A percentile compares a stretch with the other conserved stretches of the same genome.
These are phyloP conservation scores for Solenopsis fugax DNA, from an alignment of 1,140 invertebrate genomes.

Conservation along the genomic window DNA sequence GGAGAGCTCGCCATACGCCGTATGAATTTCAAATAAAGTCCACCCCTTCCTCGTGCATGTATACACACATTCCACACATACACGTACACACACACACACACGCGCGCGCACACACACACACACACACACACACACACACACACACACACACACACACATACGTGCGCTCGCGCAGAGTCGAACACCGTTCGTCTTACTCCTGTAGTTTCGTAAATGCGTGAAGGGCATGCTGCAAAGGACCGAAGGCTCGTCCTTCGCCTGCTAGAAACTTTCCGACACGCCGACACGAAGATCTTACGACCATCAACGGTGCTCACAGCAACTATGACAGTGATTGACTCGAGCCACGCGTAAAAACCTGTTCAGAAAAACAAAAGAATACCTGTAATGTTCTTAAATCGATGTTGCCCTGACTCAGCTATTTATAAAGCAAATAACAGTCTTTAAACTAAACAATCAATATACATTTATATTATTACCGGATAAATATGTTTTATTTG, in stretches of 20 bases:
- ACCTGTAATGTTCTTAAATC: neutral
- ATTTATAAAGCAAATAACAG: neutral
- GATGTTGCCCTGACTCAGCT: neutral
- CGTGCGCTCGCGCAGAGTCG: too few relatives aligned
- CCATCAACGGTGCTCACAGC: constrained; percentile 31
- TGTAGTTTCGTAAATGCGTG: constrained; percentile 17
- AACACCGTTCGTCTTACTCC: constrained; percentile 14
- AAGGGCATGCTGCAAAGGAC: constrained; percentile 37
- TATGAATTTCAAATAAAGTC: constrained; percentile 77
- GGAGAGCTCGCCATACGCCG: constrained; percentile 51
- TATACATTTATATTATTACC: neutral
- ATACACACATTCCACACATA: neutral
- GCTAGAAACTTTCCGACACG: constrained; percentile 42
- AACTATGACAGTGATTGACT: constrained; percentile 27
- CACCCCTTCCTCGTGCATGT: constrained; percentile 21
- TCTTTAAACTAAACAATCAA: neutral
- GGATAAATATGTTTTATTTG: neutral
- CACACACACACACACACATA: neutral
- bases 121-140: neutral
- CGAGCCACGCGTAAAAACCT: neutral
- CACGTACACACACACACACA: too few relatives aligned
- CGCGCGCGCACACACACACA: neutral
- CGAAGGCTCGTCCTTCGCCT: constrained; percentile 23
- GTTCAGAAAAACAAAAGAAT: neutral
- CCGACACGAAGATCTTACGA: constrained; percentile 43